Evolutionary conservation across 2,113 vertebrate species (phyloP).

Genomic region (Odocoileus hemionus): DNA sequence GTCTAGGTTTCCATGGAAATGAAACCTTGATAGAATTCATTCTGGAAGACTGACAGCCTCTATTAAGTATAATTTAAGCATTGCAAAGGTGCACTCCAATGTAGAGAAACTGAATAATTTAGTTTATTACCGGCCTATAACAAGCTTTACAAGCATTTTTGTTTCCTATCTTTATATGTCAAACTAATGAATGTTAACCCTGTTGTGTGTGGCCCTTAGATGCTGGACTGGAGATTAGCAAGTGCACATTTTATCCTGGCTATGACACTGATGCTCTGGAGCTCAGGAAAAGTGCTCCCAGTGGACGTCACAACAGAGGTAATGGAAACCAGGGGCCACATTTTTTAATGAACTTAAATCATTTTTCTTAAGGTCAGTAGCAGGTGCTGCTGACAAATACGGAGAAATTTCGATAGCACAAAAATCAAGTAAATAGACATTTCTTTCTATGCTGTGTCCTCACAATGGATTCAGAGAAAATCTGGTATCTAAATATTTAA

Average conservation of each 20-base stretch:
- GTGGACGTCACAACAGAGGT: constrained; percentile 72
- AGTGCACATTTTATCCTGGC: constrained; percentile 70
- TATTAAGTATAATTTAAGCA: neutral
- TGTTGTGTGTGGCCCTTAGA: constrained; percentile 71
- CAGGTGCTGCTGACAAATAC: neutral
- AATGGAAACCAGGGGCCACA: neutral
- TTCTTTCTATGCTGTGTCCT: neutral
- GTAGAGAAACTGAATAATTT: neutral
- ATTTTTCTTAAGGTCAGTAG: neutral
- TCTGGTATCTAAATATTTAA: neutral
- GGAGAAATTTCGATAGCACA: neutral
- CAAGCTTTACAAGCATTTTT: neutral
- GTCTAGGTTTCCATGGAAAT: neutral
- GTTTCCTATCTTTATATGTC: neutral
- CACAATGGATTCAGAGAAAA: neutral
- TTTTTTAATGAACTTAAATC: neutral
- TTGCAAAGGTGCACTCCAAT: neutral
- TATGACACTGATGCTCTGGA: constrained; percentile 73
- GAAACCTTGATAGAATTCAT: neutral
- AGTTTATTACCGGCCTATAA: neutral
- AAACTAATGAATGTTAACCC: neutral
- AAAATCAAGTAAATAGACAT: neutral
- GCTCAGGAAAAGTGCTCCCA: constrained; percentile 47
- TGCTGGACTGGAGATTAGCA: constrained; percentile 75
- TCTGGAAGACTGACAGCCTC: neutral